Evolutionary conservation across 2,888 invertebrate genomes (phyloP).

Genomic region (Thalpophila matura): DNA sequence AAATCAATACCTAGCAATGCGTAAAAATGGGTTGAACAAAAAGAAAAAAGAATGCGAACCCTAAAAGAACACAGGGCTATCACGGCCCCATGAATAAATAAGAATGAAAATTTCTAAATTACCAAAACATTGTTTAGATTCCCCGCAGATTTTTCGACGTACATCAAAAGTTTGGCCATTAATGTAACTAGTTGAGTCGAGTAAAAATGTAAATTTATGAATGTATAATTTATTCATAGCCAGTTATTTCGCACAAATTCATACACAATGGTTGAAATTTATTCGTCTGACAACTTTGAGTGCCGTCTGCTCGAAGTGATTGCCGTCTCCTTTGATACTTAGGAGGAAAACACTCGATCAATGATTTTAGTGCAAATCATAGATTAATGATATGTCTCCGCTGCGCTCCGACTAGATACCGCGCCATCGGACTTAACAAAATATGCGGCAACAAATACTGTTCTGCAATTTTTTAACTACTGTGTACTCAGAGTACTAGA

Average conservation of each 20-base stretch:
- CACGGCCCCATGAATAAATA: conserved; percentile 24
- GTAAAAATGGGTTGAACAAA: neutral
- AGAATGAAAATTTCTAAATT: conserved; percentile 23
- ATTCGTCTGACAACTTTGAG: conserved; percentile 74
- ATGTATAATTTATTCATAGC: conserved; percentile 81
- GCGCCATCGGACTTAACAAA: no score
- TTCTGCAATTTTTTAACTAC: no score
- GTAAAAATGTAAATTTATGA: conserved; percentile 76
- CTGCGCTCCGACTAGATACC: no score
- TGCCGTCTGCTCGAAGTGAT: conserved; percentile 67
- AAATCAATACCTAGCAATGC: neutral
- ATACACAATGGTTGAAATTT: conserved; percentile 79
- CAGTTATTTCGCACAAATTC: conserved; percentile 79
- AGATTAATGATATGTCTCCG: no score
- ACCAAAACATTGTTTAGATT: conserved; percentile 37
- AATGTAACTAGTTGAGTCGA: conserved; percentile 71
- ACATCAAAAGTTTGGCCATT: conserved; percentile 61
- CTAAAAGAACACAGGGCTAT: neutral
- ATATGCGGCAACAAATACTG: no score
- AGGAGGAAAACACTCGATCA: neutral
- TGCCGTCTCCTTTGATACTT: conserved; percentile 57
- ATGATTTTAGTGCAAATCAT: neutral
- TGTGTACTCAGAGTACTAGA: no score
- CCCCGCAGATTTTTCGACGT: conserved; percentile 21
- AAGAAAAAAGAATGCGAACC: neutral